Evolutionary conservation across 2,888 invertebrate genomes (phyloP).

Genomic region (Rutpela maculata): DNA sequence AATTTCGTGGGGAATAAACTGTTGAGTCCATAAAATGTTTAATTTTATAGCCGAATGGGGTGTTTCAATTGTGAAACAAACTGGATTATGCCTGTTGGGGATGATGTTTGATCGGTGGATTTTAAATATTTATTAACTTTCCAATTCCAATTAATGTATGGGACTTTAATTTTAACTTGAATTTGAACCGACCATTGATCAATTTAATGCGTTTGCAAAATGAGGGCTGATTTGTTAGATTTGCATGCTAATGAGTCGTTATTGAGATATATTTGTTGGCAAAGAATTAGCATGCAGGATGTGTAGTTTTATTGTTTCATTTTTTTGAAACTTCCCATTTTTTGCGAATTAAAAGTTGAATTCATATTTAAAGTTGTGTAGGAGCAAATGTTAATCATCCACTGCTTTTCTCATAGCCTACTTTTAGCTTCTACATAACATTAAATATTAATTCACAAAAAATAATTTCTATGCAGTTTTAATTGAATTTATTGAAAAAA

Average conservation of each 20-base stretch:
- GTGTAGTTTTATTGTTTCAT: too few species aligned
- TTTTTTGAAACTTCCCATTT: too few species aligned
- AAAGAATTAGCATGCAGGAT: too few species aligned
- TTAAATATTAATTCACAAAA: too few species aligned
- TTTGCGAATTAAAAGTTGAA: too few species aligned
- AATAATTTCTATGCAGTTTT: too few species aligned
- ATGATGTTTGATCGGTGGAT: background rate
- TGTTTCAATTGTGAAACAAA: slow-evolving; percentile 18
- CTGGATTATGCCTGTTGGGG: background rate
- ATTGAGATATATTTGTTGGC: background rate
- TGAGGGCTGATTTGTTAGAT: background rate
- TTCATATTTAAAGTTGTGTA: too few species aligned
- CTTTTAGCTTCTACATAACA: too few species aligned
- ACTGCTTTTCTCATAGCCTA: too few species aligned
- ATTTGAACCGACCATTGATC: background rate
- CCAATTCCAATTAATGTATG: background rate
- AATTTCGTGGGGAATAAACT: slow-evolving; percentile 9
- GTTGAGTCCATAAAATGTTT: slow-evolving; percentile 25
- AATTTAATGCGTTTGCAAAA: background rate
- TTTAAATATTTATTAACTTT: slow-evolving; percentile 12
- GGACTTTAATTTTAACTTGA: background rate
- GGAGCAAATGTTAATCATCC: too few species aligned
- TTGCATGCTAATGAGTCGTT: background rate
- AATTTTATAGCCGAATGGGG: slow-evolving; percentile 22
- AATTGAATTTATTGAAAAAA: too few species aligned